Evolutionary conservation across 2,113 vertebrate genomes (phyloP), one percentile per base, ranked within the genome.

Genomic region (Glaucomys volans): DNA sequence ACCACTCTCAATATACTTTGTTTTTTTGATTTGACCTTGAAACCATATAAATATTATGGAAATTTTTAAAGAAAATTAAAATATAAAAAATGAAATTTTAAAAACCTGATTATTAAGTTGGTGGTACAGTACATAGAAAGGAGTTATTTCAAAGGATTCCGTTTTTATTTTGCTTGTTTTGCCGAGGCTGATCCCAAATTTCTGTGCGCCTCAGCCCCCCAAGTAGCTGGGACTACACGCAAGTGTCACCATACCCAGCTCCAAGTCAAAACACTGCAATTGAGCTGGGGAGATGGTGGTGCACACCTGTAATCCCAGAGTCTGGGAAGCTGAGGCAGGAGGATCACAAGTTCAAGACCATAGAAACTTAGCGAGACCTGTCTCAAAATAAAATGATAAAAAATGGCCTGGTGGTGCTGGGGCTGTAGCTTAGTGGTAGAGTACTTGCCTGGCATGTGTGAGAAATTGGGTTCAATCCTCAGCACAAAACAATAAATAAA

Each of bases 61-160:
- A 86, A 95, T 75, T 22, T 42, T 75, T 40, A 71, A 83, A 69
- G 76, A 26, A 91, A 93, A 86, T 79, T 81, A 91, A 69, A n/a
- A 71, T 20, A 13, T 52, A 80, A 42, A 50, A 62, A 88, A 62
- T 64, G 24, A 87, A 64, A 35, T n/a, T 62, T 62, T 10, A 11
- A 66, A 93, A 66, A 30, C 22, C 12, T 28, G 13, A 62, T 18
- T 28, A 17, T 44, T 20, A 37, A 26, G 42, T 24, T 50, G 28
- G 42, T 35, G 62, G 18, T 7, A 20, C 1, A 32, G 22, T 44
- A 17, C 0, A 40, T 7, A 40, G 12, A 77, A 40, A 75, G 32
- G 18, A 54, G 66, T 35, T 54, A 71, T 71, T 87, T 37, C 54
- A 20, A 57, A 86, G 26, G 50, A 69, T 42, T 92, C 62, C 20